Percentiles rank a stretch among this genome's conserved stretches.
phyloP scores from a whole-genome alignment of 1,140 invertebrate species.

The Onthophagus taurus region DNA sequence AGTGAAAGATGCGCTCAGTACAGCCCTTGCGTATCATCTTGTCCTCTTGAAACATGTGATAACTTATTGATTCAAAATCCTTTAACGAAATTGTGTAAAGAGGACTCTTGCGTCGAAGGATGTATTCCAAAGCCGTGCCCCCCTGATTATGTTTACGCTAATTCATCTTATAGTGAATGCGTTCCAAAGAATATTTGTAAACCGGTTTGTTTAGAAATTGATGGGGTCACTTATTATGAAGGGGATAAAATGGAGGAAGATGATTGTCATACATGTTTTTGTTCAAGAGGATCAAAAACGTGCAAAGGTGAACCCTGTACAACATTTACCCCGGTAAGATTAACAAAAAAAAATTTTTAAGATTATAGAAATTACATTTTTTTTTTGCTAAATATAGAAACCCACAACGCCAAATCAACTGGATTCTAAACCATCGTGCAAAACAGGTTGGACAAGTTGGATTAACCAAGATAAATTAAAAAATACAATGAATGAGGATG shows the following conservation, averaged over 20 bases:
- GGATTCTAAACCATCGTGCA: constrained; percentile 45
- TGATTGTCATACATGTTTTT: constrained; percentile 67
- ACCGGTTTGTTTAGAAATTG: constrained; percentile 56
- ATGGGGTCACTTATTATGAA: constrained; percentile 59
- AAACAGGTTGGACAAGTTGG: constrained; percentile 66
- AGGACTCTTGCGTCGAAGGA: constrained; percentile 70
- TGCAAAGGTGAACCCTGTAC: constrained; percentile 62
- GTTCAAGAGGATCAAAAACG: constrained; percentile 53
- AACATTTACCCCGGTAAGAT: constrained; percentile 20
- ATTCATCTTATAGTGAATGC: constrained; percentile 58
- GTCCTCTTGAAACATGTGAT: constrained; percentile 74
- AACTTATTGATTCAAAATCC: constrained; percentile 56
- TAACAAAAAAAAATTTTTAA: neutral
- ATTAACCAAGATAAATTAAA: constrained; percentile 50
- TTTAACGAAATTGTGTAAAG: constrained; percentile 50
- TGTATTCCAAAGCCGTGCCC: constrained; percentile 65
- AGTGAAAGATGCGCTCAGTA: constrained; percentile 69
- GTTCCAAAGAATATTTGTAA: constrained; percentile 61
- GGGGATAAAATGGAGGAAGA: constrained; percentile 67
- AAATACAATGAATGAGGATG: constrained; percentile 37
- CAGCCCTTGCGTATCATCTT: constrained; percentile 69
- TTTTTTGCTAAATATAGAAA: too few relatives aligned
- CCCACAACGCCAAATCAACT: too few relatives aligned
- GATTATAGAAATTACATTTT: too few relatives aligned
- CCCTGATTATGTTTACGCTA: constrained; percentile 57